phyloP scores from a whole-genome alignment of 2,113 vertebrate species.

The Zeus faber region DNA sequence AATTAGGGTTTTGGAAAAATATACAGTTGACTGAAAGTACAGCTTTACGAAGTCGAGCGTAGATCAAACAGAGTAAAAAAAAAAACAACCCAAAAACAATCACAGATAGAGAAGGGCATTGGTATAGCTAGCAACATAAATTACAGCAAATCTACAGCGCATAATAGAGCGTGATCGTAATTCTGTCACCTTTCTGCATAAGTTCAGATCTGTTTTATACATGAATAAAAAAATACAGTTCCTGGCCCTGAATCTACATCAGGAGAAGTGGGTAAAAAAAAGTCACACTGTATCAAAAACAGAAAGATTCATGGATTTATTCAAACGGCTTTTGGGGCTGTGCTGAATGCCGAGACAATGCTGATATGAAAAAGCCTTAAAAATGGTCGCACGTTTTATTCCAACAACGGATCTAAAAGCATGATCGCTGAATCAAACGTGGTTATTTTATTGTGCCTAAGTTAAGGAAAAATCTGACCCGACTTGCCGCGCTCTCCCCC shows the following conservation, averaged over 20 bases:
- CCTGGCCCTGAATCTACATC: not conserved
- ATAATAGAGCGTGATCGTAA: slow-evolving; percentile 15
- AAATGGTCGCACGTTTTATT: too few species aligned
- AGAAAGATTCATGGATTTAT: too few species aligned
- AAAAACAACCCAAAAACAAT: slow-evolving; percentile 32
- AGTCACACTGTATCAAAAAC: too few species aligned
- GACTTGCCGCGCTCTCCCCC: too few species aligned
- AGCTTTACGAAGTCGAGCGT: slow-evolving; percentile 27
- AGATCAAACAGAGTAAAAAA: slow-evolving; percentile 18
- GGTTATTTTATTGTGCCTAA: slow-evolving; percentile 23
- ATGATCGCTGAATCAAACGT: too few species aligned
- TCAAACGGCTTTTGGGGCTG: too few species aligned
- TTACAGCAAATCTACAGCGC: slow-evolving; percentile 46
- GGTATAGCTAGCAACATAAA: slow-evolving; percentile 52
- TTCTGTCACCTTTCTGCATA: too few species aligned
- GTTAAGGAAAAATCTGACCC: slow-evolving; percentile 3
- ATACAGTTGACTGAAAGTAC: slow-evolving; percentile 38
- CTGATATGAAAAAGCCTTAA: too few species aligned
- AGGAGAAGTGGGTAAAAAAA: not conserved
- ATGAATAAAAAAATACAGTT: not conserved
- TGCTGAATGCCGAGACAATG: too few species aligned
- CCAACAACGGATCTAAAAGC: too few species aligned
- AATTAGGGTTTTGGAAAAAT: slow-evolving; percentile 49
- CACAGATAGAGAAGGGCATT: slow-evolving; percentile 24
- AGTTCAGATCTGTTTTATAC: not conserved